Conservation (phyloP, 2,797 vertebrate species). For the Enteromius argenteus region DNA sequence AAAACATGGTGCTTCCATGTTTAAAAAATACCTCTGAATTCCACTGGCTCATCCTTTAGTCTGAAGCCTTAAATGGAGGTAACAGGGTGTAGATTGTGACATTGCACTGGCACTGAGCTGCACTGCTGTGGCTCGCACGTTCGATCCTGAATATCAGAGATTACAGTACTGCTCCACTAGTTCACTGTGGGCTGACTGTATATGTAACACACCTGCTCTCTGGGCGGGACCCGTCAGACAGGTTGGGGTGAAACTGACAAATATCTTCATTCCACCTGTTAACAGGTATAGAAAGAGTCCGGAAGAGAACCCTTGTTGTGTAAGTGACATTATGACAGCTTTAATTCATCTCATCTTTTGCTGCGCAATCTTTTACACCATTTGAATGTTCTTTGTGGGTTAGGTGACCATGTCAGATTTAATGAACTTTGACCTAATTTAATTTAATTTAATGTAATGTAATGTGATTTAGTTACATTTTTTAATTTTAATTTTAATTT, state of each 20-base stretch:
- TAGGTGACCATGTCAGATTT: neutral
- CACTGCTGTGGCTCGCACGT: neutral
- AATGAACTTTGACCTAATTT: neutral
- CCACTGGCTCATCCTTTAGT: conserved; percentile 17
- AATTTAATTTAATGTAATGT: too few species aligned
- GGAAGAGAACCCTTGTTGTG: conserved; percentile 10
- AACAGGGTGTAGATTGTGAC: neutral
- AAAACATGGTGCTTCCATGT: neutral
- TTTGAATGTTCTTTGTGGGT: neutral
- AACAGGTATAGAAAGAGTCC: neutral
- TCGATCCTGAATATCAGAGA: conserved; percentile 31
- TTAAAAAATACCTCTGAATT: neutral
- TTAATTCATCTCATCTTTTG: neutral
- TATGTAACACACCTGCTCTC: conserved; percentile 45
- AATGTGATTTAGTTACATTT: too few species aligned
- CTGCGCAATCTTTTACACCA: neutral
- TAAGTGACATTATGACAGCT: neutral
- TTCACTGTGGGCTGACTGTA: neutral
- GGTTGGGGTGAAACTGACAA: conserved; percentile 78
- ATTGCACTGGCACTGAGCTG: neutral
- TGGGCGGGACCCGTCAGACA: conserved; percentile 70
- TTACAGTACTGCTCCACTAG: conserved; percentile 1
- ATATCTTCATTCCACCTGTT: conserved; percentile 26
- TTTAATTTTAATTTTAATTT: too few species aligned
- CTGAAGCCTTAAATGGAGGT: conserved; percentile 12